phyloP scores from a whole-genome alignment of 2,113 vertebrate species.

The Camelus bactrianus region DNA sequence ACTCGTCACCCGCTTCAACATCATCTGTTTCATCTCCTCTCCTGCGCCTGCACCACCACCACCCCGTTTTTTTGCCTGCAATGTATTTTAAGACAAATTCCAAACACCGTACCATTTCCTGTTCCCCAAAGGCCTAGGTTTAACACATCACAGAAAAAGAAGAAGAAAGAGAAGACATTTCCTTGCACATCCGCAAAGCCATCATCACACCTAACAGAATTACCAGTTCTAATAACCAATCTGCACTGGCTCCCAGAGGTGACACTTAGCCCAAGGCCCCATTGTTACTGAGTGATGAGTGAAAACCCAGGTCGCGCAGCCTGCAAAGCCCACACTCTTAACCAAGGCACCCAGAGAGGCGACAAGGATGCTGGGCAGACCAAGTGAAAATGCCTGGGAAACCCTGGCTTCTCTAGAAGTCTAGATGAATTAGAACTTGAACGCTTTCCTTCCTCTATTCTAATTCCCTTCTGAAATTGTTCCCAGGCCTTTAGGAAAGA shows the following conservation, averaged over 20 bases:
- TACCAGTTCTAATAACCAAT: not conserved
- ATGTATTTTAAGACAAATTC: not conserved
- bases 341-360: not conserved
- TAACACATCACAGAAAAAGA: not conserved
- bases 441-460: not conserved
- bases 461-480: not conserved
- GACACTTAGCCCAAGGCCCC: accelerated
- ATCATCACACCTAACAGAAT: not conserved
- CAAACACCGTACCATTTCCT: not conserved
- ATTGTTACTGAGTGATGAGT: not conserved
- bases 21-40: not conserved
- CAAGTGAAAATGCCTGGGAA: not conserved
- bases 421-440: not conserved
- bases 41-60: not conserved
- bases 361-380: not conserved
- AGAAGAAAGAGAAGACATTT: not conserved
- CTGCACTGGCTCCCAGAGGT: not conserved
- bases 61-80: not conserved
- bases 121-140: not conserved
- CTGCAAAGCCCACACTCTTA: not conserved
- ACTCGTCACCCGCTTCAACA: not conserved
- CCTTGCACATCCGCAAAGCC: not conserved
- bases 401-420: not conserved
- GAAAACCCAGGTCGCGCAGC: not conserved
- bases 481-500: not conserved